These are phyloP conservation scores for pig (Sus scrofa) DNA, from an alignment of 2,113 vertebrate genomes.

Conservation along the genomic window DNA sequence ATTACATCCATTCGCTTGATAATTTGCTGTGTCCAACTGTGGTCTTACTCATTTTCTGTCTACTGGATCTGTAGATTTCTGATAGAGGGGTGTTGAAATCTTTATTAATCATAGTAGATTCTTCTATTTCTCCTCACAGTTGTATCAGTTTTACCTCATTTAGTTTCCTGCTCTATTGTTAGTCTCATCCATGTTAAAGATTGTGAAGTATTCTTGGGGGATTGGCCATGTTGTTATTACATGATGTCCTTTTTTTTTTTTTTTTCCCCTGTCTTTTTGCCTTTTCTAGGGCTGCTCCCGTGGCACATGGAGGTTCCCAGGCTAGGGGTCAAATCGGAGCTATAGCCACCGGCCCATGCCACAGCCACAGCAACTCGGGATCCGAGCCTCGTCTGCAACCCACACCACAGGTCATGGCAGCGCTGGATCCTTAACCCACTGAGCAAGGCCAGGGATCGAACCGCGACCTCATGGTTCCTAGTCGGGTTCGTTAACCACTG, in stretches of 20 bases:
- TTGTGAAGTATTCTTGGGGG: neutral
- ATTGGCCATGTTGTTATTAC: neutral
- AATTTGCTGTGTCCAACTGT: neutral
- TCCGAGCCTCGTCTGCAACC: too few species aligned
- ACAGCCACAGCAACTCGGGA: too few species aligned
- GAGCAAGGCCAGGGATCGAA: too few species aligned
- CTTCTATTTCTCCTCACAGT: neutral
- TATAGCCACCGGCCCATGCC: too few species aligned
- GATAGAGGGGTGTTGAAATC: neutral
- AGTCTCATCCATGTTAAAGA: neutral
- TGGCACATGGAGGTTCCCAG: too few species aligned
- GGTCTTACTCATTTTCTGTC: neutral
- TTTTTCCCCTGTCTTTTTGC: too few species aligned
- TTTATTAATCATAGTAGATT: neutral
- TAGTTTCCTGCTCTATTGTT: neutral
- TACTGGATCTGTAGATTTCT: neutral
- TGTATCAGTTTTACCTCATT: neutral
- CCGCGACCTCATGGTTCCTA: too few species aligned
- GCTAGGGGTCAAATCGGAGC: too few species aligned
- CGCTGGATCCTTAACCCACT: too few species aligned
- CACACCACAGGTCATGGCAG: too few species aligned
- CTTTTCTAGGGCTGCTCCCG: too few species aligned
- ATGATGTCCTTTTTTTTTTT: neutral
- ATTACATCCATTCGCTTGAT: neutral
- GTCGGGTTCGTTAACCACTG: too few species aligned